These are phyloP conservation scores for Peromyscus eremicus DNA, from an alignment of 2,797 vertebrate species.

Conservation along the genomic window DNA sequence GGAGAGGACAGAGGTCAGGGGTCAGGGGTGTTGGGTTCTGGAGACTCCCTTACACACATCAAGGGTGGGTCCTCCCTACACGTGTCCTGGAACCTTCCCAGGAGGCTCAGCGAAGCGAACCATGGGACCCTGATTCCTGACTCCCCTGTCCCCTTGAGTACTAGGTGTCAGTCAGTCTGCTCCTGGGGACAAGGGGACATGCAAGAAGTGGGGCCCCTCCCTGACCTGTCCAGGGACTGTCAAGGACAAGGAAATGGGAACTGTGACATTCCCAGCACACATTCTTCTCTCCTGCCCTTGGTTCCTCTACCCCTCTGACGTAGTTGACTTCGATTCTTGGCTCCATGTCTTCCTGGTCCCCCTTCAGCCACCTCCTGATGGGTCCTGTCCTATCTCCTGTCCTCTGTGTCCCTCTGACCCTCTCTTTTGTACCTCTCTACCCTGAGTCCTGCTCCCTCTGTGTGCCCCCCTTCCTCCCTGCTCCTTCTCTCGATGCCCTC, in stretches of 20 bases:
- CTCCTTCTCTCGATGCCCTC: background rate
- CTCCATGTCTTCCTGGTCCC: background rate
- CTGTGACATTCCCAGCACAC: background rate
- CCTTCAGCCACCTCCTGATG: background rate
- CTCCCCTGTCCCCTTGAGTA: background rate
- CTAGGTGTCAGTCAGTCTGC: no score
- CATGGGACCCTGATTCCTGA: background rate
- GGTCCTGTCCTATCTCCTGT: background rate
- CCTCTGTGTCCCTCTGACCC: background rate
- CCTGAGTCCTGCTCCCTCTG: background rate
- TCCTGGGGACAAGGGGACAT: background rate
- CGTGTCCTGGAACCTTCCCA: background rate
- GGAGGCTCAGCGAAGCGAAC: background rate
- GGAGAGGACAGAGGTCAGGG: conserved; percentile 60
- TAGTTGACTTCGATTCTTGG: background rate
- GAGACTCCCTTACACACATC: background rate
- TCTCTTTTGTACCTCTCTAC: background rate
- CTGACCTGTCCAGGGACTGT: background rate
- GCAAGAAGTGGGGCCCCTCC: background rate
- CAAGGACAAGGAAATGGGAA: background rate
- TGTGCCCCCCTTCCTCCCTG: background rate
- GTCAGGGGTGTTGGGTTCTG: background rate
- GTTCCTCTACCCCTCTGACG: background rate
- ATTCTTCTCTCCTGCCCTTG: background rate
- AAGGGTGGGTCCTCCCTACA: background rate